These are phyloP conservation scores for Sakesphorus luctuosus DNA, from an alignment of 2,113 vertebrate genomes.

Conservation along the genomic window DNA sequence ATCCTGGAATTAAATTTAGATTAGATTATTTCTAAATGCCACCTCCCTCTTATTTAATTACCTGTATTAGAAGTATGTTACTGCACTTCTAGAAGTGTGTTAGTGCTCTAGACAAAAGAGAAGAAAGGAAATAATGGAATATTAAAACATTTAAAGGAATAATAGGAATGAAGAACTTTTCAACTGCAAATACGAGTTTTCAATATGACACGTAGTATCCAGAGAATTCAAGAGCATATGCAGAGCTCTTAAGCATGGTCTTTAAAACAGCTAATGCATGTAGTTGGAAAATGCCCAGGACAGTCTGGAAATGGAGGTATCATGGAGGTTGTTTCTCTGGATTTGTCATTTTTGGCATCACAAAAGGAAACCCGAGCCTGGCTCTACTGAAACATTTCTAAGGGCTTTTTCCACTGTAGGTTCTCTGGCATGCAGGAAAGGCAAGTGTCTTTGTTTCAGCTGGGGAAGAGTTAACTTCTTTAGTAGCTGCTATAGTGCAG, in stretches of 20 bases:
- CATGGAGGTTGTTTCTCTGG: neutral
- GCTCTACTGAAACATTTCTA: neutral
- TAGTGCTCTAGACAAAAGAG: neutral
- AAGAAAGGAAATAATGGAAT: neutral
- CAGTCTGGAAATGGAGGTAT: neutral
- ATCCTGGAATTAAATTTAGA: conserved; percentile 19
- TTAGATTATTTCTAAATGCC: neutral
- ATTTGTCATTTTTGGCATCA: conserved; percentile 1
- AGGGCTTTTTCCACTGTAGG: neutral
- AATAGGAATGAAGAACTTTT: neutral
- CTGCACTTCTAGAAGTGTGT: too few relatives aligned
- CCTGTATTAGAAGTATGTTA: neutral
- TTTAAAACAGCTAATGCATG: neutral
- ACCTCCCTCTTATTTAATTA: neutral
- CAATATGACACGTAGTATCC: neutral
- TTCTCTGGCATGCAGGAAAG: neutral
- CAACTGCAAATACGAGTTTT: neutral
- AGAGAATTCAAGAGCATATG: neutral
- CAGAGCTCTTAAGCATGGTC: neutral
- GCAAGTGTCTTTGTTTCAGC: neutral
- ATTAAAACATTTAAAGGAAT: neutral
- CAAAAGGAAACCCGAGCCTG: neutral
- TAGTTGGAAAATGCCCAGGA: neutral
- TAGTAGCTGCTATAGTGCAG: neutral
- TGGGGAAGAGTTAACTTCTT: neutral